A percentile compares a stretch with the other conserved stretches of the same genome.
Evolutionary conservation across 2,888 invertebrate species (phyloP).

Genomic region (Eupeodes latifasciatus): DNA sequence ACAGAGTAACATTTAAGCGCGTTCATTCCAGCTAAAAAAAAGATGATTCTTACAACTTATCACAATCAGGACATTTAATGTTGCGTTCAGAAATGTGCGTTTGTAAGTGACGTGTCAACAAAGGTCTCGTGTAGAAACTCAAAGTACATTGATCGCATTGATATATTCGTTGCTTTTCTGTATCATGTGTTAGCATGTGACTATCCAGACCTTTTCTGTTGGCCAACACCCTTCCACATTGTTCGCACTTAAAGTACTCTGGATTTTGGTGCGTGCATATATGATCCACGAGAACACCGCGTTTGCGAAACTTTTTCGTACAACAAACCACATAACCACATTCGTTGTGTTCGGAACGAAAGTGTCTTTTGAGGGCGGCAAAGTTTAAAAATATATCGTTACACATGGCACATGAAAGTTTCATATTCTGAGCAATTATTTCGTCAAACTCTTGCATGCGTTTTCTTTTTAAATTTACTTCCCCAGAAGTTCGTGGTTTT

Average conservation of each 20-base stretch:
- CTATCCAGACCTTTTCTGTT: constrained; percentile 79
- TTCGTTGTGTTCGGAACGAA: constrained; percentile 79
- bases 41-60: constrained; percentile 79
- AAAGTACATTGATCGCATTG: constrained; percentile 81
- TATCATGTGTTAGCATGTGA: constrained; percentile 80
- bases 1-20: not conserved
- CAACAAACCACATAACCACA: constrained; percentile 82
- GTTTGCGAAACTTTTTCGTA: constrained; percentile 80
- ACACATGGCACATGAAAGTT: constrained; percentile 81
- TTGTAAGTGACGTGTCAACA: constrained; percentile 80
- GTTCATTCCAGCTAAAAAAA: not conserved
- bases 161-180: constrained; percentile 79
- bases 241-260: constrained; percentile 81
- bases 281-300: constrained; percentile 81
- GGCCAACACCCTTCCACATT: constrained; percentile 79
- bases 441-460: constrained; percentile 79
- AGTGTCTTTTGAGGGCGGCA: constrained; percentile 78
- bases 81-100: constrained; percentile 81
- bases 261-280: constrained; percentile 81
- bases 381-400: constrained; percentile 78
- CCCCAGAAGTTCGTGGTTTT: constrained; percentile 38
- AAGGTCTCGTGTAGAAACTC: constrained; percentile 80
- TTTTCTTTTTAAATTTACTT: constrained; percentile 50
- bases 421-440: constrained; percentile 80
- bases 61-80: constrained; percentile 80